phyloP scores from a whole-genome alignment of 2,113 vertebrate species.

The Paradisaea rubra region DNA sequence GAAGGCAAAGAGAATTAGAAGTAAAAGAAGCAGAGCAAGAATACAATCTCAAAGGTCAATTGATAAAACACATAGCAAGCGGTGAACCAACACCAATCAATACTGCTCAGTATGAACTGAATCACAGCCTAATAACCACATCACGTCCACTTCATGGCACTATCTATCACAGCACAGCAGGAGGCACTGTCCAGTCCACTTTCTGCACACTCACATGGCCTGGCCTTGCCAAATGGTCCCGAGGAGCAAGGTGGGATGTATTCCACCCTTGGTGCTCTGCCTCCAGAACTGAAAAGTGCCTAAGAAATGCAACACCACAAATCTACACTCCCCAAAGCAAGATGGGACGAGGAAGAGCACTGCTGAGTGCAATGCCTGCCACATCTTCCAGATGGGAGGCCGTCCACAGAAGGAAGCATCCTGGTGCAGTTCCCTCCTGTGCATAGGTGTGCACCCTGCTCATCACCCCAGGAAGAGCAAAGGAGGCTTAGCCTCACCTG shows the following conservation, averaged over 20 bases:
- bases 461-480: neutral
- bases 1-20: conserved; percentile 60
- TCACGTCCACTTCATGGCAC: conserved; percentile 46
- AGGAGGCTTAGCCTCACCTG: neutral
- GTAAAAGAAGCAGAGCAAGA: conserved; percentile 47
- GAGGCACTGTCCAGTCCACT: conserved; percentile 11
- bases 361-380: accelerated
- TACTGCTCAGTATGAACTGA: conserved; percentile 54
- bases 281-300: neutral
- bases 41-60: conserved; percentile 64
- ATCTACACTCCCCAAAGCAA: neutral
- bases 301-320: neutral
- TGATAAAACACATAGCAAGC: conserved; percentile 61
- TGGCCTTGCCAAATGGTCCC: neutral
- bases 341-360: accelerated
- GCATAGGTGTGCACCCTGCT: neutral
- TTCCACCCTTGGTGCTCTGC: neutral
- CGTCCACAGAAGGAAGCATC: accelerated
- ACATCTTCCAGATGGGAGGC: accelerated
- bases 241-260: neutral
- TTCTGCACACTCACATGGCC: neutral
- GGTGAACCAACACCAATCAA: conserved; percentile 63
- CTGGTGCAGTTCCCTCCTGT: neutral
- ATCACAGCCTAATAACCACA: conserved; percentile 66
- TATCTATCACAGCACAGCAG: conserved; percentile 49